These are phyloP conservation scores for Philypnodon macrostomus DNA, from an alignment of 2,797 vertebrate genomes.

Conservation along the genomic window DNA sequence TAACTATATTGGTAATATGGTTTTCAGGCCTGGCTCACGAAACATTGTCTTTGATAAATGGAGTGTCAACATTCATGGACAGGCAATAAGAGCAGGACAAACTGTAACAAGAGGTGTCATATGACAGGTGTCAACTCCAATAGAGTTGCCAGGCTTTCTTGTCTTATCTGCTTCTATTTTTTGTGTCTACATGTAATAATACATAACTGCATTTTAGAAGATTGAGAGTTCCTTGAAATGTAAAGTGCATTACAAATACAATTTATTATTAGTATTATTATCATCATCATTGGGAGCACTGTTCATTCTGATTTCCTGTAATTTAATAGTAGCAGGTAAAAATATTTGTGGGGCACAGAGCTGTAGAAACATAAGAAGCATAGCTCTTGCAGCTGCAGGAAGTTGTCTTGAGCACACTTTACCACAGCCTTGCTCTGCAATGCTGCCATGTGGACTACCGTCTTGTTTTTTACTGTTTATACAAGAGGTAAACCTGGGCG, in stretches of 20 bases:
- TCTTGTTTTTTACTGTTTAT: slow-evolving; percentile 56
- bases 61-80: slow-evolving; percentile 62
- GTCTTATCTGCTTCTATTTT: slow-evolving; percentile 18
- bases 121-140: slow-evolving; percentile 56
- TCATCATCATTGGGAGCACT: slow-evolving; percentile 76
- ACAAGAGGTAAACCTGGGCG: slow-evolving; percentile 29
- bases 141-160: slow-evolving; percentile 18
- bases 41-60: slow-evolving; percentile 67
- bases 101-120: slow-evolving; percentile 68
- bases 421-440: slow-evolving; percentile 63
- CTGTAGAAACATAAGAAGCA: slow-evolving; percentile 81
- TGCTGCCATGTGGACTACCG: slow-evolving; percentile 60
- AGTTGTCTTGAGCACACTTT: slow-evolving; percentile 71
- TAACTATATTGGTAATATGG: background rate
- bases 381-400: slow-evolving; percentile 65
- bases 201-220: no score
- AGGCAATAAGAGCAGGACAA: slow-evolving; percentile 60
- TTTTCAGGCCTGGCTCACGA: slow-evolving; percentile 43
- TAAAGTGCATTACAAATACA: no score
- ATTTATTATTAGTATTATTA: no score
- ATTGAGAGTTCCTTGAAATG: no score
- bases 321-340: slow-evolving; percentile 92
- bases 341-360: slow-evolving; percentile 86
- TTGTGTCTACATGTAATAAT: no score
- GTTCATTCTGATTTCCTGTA: slow-evolving; percentile 94